Conservation (phyloP, 2,797 vertebrate genomes). For the Urophycis tenuis region DNA sequence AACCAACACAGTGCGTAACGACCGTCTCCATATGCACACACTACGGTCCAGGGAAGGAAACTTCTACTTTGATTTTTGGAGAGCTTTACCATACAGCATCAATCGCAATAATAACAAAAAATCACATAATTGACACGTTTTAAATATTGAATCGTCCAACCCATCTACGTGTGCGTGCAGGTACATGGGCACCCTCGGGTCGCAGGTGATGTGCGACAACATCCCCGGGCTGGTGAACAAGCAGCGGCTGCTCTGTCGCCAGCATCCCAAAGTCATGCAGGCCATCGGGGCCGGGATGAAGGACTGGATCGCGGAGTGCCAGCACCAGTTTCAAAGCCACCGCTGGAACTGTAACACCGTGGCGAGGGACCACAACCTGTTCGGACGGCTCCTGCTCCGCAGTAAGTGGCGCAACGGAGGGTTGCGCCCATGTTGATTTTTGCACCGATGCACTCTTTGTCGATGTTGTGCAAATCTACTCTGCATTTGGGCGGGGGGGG, state of each 20-base stretch:
- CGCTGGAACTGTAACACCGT: conserved; percentile 93
- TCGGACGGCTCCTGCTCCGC: conserved; percentile 82
- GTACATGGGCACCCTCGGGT: conserved; percentile 92
- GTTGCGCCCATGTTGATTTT: not conserved
- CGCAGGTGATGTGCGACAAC: conserved; percentile 95
- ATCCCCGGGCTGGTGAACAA: conserved; percentile 89
- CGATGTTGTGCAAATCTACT: not conserved
- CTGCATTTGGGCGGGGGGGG: not conserved
- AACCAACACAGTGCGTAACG: not conserved
- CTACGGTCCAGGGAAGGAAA: no score
- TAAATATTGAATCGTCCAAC: not conserved
- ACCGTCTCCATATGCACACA: not conserved
- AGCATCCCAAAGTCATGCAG: conserved; percentile 85
- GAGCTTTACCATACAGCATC: not conserved
- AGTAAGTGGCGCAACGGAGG: conserved; percentile 68
- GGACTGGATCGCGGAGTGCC: conserved; percentile 92
- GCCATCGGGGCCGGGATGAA: conserved; percentile 83
- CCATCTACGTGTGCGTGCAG: conserved; percentile 55
- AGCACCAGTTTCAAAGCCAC: conserved; percentile 90
- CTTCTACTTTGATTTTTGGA: not conserved
- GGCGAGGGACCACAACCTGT: conserved; percentile 82
- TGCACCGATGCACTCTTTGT: not conserved
- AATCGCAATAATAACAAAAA: not conserved
- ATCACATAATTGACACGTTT: not conserved
- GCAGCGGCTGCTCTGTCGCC: conserved; percentile 90